phyloP scores from a whole-genome alignment of 2,113 vertebrate genomes.

The Turnix velox region DNA sequence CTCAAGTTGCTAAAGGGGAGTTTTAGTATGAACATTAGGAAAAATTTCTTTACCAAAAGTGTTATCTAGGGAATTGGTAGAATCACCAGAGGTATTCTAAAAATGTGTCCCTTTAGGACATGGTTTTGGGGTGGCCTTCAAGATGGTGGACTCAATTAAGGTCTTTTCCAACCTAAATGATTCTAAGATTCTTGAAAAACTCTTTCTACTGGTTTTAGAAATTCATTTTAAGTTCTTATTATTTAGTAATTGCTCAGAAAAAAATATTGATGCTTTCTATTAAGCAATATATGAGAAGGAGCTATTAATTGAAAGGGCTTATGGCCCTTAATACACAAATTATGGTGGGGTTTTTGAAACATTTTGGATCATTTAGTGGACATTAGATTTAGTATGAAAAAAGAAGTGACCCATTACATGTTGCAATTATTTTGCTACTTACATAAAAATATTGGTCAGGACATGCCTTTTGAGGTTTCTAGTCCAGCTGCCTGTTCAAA shows the following conservation, averaged over 20 bases:
- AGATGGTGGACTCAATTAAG: background rate
- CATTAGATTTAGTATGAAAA: background rate
- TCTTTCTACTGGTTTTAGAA: background rate
- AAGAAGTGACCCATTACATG: background rate
- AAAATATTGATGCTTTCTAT: background rate
- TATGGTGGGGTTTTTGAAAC: too few relatives aligned
- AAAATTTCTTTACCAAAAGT: background rate
- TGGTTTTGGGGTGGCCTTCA: background rate
- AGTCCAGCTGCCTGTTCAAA: background rate
- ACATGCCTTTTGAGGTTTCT: background rate
- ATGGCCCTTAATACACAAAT: background rate
- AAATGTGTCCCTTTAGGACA: background rate
- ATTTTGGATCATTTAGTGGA: background rate
- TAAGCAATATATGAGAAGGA: rapidly evolving
- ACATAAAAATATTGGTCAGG: background rate
- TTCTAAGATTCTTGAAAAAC: too few relatives aligned
- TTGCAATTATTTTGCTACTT: background rate
- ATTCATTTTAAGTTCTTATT: background rate
- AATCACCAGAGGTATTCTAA: background rate
- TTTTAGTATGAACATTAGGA: background rate
- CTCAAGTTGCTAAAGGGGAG: background rate
- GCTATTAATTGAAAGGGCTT: background rate
- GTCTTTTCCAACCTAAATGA: background rate
- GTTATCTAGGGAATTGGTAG: background rate
- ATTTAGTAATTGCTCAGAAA: background rate